Percentiles rank a stretch among this genome's conserved stretches.
phyloP scores from a whole-genome alignment of 2,113 vertebrate genomes.

The Sinosuthora webbiana region DNA sequence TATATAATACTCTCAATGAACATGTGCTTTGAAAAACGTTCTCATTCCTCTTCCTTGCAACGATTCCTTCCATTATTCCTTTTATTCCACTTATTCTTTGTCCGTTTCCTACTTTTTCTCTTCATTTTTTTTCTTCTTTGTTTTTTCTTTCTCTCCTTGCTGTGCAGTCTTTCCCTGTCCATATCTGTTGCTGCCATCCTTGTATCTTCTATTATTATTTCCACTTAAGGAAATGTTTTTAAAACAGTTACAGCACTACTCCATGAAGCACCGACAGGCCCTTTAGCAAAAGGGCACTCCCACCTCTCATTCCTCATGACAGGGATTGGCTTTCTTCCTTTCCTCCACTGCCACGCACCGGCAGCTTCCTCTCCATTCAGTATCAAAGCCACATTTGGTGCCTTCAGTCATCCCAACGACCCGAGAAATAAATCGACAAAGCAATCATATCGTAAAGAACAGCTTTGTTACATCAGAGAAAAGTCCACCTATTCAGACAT shows the following conservation, averaged over 20 bases:
- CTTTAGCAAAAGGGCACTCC: not conserved
- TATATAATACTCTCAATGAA: too few relatives aligned
- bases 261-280: fast-evolving
- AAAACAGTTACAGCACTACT: fast-evolving
- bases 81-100: too few relatives aligned
- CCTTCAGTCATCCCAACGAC: too few relatives aligned
- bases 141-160: fast-evolving
- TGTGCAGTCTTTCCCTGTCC: not conserved
- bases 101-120: not conserved
- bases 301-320: not conserved
- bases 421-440: not conserved
- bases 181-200: too few relatives aligned
- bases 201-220: too few relatives aligned
- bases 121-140: too few relatives aligned
- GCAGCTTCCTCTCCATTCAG: not conserved
- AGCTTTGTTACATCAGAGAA: not conserved
- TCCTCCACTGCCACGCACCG: too few relatives aligned
- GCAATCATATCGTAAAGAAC: not conserved
- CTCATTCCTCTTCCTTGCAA: too few relatives aligned
- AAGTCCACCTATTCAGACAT: not conserved
- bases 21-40: too few relatives aligned
- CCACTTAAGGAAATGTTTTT: not conserved
- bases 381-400: not conserved
- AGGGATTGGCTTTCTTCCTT: fast-evolving
- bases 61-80: too few relatives aligned